A percentile compares a stretch with the other conserved stretches of the same genome.
phyloP scores from a whole-genome alignment of 2,113 vertebrate genomes.

The Numenius arquata region DNA sequence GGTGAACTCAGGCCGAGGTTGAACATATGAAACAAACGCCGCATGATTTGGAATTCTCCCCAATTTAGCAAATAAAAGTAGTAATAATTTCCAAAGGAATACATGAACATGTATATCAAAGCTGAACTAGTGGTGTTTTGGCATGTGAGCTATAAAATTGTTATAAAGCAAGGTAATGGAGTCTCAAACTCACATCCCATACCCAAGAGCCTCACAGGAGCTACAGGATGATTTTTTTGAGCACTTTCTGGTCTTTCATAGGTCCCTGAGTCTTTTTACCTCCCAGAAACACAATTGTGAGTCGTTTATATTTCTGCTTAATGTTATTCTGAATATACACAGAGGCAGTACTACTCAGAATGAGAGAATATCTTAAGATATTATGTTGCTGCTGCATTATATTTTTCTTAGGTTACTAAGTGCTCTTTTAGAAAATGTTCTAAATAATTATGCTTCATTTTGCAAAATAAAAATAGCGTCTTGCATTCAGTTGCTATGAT shows the following conservation, averaged over 20 bases:
- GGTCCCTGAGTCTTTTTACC: background rate
- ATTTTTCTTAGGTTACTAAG: constrained; percentile 47
- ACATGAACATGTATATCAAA: background rate
- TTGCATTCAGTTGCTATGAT: constrained; percentile 47
- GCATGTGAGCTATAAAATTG: background rate
- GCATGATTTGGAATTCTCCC: constrained; percentile 39
- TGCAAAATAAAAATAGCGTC: constrained; percentile 62
- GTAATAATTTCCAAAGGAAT: constrained; percentile 25
- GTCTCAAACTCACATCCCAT: background rate
- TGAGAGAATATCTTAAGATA: background rate
- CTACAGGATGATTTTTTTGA: background rate
- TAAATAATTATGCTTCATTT: constrained; percentile 62
- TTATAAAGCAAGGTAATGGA: background rate
- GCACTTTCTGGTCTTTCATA: constrained; percentile 15
- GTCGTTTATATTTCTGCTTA: background rate
- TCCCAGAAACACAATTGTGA: background rate
- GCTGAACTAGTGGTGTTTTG: background rate
- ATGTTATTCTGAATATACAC: background rate
- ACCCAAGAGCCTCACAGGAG: background rate
- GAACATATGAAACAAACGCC: constrained; percentile 50
- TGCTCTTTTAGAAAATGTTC: constrained; percentile 45
- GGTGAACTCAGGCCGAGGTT: constrained; percentile 58
- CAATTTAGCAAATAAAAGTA: constrained; percentile 66
- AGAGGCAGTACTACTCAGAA: background rate
- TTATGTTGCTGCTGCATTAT: background rate